phyloP scores from a whole-genome alignment of 2,888 invertebrate species.

The Mycalesis mineus region DNA sequence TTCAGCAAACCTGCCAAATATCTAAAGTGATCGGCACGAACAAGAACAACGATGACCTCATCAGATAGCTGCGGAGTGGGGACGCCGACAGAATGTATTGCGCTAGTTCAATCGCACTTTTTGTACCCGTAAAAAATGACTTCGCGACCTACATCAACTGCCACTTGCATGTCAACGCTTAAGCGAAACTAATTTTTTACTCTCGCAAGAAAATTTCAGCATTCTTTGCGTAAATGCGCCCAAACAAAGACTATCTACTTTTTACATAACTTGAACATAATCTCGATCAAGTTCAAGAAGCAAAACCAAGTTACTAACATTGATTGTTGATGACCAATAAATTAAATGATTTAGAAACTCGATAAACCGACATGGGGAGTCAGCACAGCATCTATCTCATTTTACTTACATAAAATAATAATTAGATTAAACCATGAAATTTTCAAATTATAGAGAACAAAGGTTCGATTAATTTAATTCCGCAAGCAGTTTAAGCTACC shows the following conservation, averaged over 20 bases:
- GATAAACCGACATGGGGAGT: too few species aligned
- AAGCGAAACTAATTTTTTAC: constrained; percentile 12
- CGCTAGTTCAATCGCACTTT: constrained; percentile 49
- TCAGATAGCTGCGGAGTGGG: constrained; percentile 27
- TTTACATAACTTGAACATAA: neutral
- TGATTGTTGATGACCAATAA: too few species aligned
- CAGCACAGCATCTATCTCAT: too few species aligned
- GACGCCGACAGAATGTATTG: constrained; percentile 28
- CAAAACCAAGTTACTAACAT: too few species aligned
- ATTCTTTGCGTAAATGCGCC: neutral
- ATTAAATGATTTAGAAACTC: too few species aligned
- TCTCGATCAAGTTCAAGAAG: too few species aligned
- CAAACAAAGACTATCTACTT: neutral
- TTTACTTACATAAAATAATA: too few species aligned
- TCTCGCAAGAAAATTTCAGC: neutral
- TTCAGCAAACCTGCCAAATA: constrained; percentile 23
- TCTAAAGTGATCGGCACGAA: constrained; percentile 24
- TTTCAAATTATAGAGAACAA: neutral
- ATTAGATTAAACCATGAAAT: neutral
- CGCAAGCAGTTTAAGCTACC: neutral
- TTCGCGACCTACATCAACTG: constrained; percentile 70
- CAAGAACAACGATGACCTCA: constrained; percentile 50
- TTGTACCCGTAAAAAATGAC: constrained; percentile 50
- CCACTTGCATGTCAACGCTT: constrained; percentile 22
- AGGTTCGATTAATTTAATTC: neutral